These are phyloP conservation scores for Physeter macrocephalus DNA, from an alignment of 2,113 vertebrate species.

Conservation along the genomic window DNA sequence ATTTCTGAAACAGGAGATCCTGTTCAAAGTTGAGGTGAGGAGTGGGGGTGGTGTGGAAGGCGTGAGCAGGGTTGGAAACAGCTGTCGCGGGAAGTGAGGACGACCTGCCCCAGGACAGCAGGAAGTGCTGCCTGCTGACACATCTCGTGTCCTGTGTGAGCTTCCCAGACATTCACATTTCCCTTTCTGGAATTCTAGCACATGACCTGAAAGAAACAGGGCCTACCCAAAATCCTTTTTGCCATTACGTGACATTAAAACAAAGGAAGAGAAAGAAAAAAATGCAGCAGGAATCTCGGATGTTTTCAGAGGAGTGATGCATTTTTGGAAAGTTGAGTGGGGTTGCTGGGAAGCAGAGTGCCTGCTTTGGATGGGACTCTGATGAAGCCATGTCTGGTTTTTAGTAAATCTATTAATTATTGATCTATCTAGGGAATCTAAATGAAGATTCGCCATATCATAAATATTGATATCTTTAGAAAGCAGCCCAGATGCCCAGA, in stretches of 20 bases:
- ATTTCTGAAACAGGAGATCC: neutral
- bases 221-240: neutral
- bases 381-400: slow-evolving; percentile 28
- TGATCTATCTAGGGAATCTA: neutral
- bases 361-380: neutral
- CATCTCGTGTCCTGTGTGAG: neutral
- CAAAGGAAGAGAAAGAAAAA: neutral
- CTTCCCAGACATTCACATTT: neutral
- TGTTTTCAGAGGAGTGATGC: neutral
- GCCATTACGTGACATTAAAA: neutral
- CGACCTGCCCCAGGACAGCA: neutral
- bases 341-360: neutral
- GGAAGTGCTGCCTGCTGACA: neutral
- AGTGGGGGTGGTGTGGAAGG: neutral
- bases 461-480: slow-evolving; percentile 35
- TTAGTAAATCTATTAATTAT: slow-evolving; percentile 23
- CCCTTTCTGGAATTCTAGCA: neutral
- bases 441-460: neutral
- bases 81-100: neutral
- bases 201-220: neutral
- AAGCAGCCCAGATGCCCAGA: neutral
- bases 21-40: neutral
- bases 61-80: too few relatives aligned
- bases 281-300: neutral
- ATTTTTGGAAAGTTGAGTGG: neutral